Evolutionary conservation across 2,888 invertebrate species (phyloP), one percentile per base, ranked within the genome.

Genomic region (Luffia ferchaultella): DNA sequence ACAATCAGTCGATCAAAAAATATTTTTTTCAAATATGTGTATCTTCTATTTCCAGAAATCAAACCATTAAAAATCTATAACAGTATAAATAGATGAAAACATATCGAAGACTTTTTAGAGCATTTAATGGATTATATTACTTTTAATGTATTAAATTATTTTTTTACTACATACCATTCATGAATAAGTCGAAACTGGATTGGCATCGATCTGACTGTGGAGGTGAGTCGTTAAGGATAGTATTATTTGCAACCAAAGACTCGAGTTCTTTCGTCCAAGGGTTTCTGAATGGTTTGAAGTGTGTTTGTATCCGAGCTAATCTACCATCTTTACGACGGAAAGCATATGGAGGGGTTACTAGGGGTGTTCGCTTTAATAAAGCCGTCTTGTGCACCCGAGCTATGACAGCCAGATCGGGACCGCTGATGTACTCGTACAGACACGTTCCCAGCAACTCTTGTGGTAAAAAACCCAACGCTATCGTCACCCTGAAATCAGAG

Each of bases 261-360:
- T 97, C 97, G 54, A 95, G 90, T 65, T 97, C 97, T 53, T 95
- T 95, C 1, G 96, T 97, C 96, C 96, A 97, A 0, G 97, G 97
- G 76, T 97, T 97, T 62, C 80, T 82, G 70, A 97, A 96, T 0
- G 93, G 90, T 60, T 92, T 94, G 90, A 95, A 95, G 64, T 91
- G 92, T 54, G 95, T 95, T 64, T 91, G 91, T 16, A 97, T 73
- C 49, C 88, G 86, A 2, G 90, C 86, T 61, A 88, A 92, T 2
- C 87, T 83, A 49, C 92, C 92, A 62, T 91, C 91, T 73, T 95
- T 95, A 44, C 89, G 88, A 52, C 93, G 87, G 79, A 96, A 94
- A 57, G 90, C 85, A 73, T 94, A 95, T 0, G 91, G 82, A 65
- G 89, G 88, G 1, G 94, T 93, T 48, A 84, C 87, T 18, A 89